Base-by-base conservation (phyloP, 2,888 invertebrate genomes). In the Hesperia comma region DNA sequence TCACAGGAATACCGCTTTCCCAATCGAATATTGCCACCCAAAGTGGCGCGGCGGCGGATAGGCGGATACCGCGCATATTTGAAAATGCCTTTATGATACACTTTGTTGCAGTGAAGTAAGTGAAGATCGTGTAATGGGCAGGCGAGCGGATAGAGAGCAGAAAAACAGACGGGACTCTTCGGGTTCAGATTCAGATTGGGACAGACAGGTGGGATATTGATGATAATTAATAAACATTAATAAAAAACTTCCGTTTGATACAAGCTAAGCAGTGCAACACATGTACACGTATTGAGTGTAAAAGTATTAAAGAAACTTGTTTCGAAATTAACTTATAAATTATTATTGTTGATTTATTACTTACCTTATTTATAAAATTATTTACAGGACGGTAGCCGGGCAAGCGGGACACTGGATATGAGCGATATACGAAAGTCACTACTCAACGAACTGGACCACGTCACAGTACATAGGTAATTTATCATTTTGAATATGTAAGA, bases 141-240 rank as follows among this genome's bases (percentile, higher is more conserved):
- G 95, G 77, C 84, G 95, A 72, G 95, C 95, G 1, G 94, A 94
- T 19, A 87, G 95, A 68, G 95, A 95, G 75, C 88, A 85, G 53
- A 90, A 86, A 68, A 86, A 82, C 69, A 85, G 88, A 1, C 82
- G 90, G 0, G 94, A 95, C 68, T 95, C 95, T 0, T 95, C 95
- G 17, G 96, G 96, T 5, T 96, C 96, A 0, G 96, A 95, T 72
- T 96, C 96, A 0, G 97, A 97, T 82, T 95, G 96, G 92, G 96
- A 96, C 70, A 94, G 81, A 93, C 95, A 90, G 88, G 90, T 76
- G 43, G n/a, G n/a, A n/a, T n/a, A n/a, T n/a, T n/a, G n/a, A n/a
- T n/a, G n/a, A n/a, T n/a, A n/a, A n/a, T n/a, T n/a, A n/a, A n/a
- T n/a, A n/a, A n/a, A n/a, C n/a, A n/a, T n/a, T n/a, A n/a, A n/a